Evolutionary conservation across 2,113 vertebrate species (phyloP).

Genomic region (Phocoena phocoena): DNA sequence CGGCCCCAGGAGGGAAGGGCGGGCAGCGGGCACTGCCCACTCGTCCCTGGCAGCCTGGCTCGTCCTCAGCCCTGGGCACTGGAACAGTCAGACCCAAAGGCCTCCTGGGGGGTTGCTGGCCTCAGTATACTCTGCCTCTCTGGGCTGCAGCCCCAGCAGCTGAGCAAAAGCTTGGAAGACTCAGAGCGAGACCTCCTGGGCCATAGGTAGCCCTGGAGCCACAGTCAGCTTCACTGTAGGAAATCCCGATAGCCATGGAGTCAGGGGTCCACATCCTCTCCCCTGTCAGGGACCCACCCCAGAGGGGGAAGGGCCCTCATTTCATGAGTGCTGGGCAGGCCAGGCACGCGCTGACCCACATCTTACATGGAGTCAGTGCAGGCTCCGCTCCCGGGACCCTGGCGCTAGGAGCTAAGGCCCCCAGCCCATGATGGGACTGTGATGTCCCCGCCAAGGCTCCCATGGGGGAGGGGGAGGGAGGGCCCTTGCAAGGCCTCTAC

Average conservation of each 20-base stretch:
- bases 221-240: neutral
- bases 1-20: neutral
- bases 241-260: accelerated
- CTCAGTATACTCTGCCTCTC: neutral
- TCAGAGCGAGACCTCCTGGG: accelerated
- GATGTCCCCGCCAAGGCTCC: neutral
- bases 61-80: accelerated
- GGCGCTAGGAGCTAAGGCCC: neutral
- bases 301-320: neutral
- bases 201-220: neutral
- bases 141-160: neutral
- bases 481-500: neutral
- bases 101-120: neutral
- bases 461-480: accelerated
- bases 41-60: neutral
- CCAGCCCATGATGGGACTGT: accelerated
- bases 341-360: neutral
- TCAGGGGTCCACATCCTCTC: no score
- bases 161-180: neutral
- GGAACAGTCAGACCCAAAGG: neutral
- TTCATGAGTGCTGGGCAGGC: neutral
- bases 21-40: neutral
- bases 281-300: neutral
- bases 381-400: accelerated
- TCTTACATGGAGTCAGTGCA: no score